Evolutionary conservation across 2,797 vertebrate genomes (phyloP).

Genomic region (Nothura maculosa): DNA sequence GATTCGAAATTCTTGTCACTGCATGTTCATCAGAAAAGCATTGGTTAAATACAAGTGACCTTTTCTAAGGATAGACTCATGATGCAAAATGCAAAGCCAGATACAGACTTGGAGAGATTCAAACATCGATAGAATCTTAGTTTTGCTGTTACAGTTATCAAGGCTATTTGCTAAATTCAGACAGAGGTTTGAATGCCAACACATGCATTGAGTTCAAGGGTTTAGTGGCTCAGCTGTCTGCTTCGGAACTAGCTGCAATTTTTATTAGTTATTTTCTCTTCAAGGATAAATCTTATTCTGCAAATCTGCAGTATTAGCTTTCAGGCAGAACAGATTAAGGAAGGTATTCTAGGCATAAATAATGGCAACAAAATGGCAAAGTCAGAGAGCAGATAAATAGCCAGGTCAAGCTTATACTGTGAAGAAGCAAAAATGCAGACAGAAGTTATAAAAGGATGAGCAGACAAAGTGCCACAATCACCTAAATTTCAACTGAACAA

Average conservation of each 20-base stretch:
- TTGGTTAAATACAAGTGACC: slow-evolving; percentile 38
- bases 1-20: slow-evolving; percentile 10
- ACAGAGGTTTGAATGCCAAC: slow-evolving; percentile 44
- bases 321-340: neutral
- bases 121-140: neutral
- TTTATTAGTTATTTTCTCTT: neutral
- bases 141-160: slow-evolving; percentile 48
- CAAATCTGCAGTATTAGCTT: neutral
- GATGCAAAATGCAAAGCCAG: neutral
- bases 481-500: slow-evolving; percentile 4
- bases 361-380: neutral
- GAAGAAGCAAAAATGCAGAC: neutral
- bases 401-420: neutral
- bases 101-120: neutral
- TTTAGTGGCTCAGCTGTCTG: neutral
- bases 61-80: neutral
- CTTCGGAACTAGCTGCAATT: neutral
- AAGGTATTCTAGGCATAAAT: neutral
- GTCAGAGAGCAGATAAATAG: neutral
- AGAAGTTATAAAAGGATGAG: neutral
- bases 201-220: neutral
- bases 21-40: slow-evolving; percentile 4
- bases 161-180: slow-evolving; percentile 54
- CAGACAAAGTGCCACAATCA: neutral
- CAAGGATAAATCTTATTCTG: neutral